Percentiles rank a stretch among this genome's conserved stretches.
These are phyloP conservation scores for Pipistrellus pipistrellus DNA, from an alignment of 2,797 vertebrate species.

Conservation along the genomic window DNA sequence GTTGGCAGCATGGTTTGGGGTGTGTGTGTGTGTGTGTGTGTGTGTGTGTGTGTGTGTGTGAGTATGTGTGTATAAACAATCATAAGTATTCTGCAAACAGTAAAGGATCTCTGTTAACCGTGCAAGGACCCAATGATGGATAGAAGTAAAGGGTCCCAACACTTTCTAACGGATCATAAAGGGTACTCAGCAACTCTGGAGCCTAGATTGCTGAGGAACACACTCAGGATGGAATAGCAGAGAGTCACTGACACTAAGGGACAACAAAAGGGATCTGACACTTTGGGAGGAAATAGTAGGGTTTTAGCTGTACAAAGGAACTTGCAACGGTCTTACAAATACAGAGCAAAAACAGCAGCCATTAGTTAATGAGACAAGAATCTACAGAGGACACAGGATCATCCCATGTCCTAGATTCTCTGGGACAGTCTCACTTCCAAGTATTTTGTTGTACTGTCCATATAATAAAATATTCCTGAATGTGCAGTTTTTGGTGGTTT, in stretches of 20 bases:
- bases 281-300: not conserved
- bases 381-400: not conserved
- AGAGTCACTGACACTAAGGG: not conserved
- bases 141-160: not conserved
- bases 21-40: not conserved
- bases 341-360: not conserved
- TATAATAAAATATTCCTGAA: constrained; percentile 12
- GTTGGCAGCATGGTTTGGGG: not conserved
- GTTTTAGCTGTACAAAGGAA: not conserved
- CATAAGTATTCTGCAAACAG: not conserved
- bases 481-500: not conserved
- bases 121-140: not conserved
- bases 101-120: not conserved
- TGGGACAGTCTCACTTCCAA: not conserved
- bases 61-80: no score
- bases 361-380: not conserved
- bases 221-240: not conserved
- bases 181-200: not conserved
- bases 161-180: not conserved
- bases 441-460: not conserved
- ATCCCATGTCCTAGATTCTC: not conserved
- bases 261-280: not conserved
- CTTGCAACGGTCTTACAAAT: not conserved
- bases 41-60: not conserved
- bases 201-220: not conserved